Evolutionary conservation across 1,140 invertebrate genomes (phyloP).

Genomic region (Sycophila sp.): DNA sequence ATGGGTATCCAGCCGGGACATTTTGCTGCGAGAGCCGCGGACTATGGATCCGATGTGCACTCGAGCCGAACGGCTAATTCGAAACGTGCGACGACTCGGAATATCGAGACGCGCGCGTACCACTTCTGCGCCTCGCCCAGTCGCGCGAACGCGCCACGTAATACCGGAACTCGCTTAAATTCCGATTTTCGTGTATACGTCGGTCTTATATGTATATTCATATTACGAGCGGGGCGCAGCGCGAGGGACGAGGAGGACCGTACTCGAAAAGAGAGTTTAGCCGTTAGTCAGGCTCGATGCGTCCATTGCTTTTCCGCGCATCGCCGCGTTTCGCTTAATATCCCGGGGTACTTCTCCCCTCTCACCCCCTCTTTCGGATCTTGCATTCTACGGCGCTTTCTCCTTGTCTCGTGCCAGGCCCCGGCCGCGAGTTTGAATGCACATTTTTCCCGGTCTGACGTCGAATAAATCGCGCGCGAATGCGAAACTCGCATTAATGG

Average conservation of each 20-base stretch:
- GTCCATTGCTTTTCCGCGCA: conserved; percentile 33
- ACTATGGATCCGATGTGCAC: conserved; percentile 59
- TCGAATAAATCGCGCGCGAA: conserved; percentile 23
- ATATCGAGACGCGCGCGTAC: conserved; percentile 42
- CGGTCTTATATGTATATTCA: background rate
- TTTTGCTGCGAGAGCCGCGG: conserved; percentile 50
- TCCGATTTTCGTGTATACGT: conserved; percentile 8
- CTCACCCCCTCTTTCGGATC: background rate
- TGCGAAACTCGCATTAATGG: conserved; percentile 26
- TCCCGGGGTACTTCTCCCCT: too few relatives aligned
- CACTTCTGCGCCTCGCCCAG: background rate
- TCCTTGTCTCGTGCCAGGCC: conserved; percentile 1
- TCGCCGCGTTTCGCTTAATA: conserved; percentile 26
- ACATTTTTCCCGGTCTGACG: conserved; percentile 20
- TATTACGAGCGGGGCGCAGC: background rate
- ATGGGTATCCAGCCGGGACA: conserved; percentile 39
- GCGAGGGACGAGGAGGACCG: background rate
- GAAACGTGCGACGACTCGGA: conserved; percentile 62
- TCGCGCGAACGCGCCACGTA: background rate
- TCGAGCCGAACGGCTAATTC: conserved; percentile 62
- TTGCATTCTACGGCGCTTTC: conserved; percentile 31
- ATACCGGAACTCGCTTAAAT: conserved; percentile 30
- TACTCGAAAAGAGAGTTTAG: background rate
- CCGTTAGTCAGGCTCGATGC: conserved; percentile 31
- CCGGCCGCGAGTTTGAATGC: conserved; percentile 4